Base-by-base conservation (phyloP, 2,113 vertebrate species). In the Platysternon megacephalum region DNA sequence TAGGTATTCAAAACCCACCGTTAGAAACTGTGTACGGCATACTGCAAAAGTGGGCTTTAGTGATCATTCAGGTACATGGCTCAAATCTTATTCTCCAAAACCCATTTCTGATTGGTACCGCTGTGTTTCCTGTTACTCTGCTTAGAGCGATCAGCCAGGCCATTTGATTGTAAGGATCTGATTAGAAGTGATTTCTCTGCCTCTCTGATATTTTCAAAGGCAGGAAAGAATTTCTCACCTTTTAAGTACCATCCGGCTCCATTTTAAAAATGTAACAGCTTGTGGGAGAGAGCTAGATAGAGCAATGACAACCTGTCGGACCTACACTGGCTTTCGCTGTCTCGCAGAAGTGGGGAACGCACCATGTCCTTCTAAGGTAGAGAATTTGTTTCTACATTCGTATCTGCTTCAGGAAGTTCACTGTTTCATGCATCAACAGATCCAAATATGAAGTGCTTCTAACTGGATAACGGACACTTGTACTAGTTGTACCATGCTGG, bases 401-500 rank as follows among this genome's bases (percentile, higher is more conserved):
- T 56, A 42, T 44, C 42, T 19, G 39, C 22, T 5, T 28, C 17
- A 42, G 16, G 81, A 83, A 21, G 8, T 16, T 83, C 32, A 35
- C 17, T 11, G 39, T 29, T 56, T 58, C 81, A 21, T 10, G 24
- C 44, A 46, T 46, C 24, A 4, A 78, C 22, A 16, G 74, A 26
- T 78, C 42, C 74, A 46, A 28, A 78, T 78, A 7, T 78, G 42
- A 78, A 78, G 21, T 44, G 39, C 39, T 76, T 26, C 22, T 24
- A 49, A 48, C 24, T 16, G 24, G 32, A 74, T 51, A n/a, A 1
- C 8, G 4, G 22, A 4, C 48, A 16, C 1, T 48, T 72, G 28
- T 52, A 42, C 42, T 55, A 8, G 2, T 26, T 74, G 68, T 11
- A 0, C 0, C 2, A 49, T 11, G 26, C 56, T 86, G n/a, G n/a